Percentiles rank a stretch among this genome's conserved stretches.
Conservation (phyloP, 2,797 vertebrate genomes). For the Cynodonichthys magdalenae region DNA sequence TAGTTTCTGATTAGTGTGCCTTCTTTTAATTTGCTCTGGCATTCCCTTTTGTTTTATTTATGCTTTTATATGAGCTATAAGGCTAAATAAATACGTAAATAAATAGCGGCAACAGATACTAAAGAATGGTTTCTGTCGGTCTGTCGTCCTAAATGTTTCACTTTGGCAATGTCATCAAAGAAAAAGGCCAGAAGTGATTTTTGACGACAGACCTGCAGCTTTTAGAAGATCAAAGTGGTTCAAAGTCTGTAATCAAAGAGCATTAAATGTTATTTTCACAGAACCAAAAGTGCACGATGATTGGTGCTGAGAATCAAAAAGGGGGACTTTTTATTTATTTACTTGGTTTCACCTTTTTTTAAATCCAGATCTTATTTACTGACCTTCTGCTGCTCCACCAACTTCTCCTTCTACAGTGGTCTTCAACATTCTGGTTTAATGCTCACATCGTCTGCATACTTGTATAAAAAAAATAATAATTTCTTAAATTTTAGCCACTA, state of each 20-base stretch:
- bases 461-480: no score
- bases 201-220: conserved; percentile 1
- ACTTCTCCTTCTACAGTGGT: neutral
- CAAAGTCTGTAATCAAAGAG: conserved; percentile 30
- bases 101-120: no score
- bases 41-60: no score
- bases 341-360: neutral
- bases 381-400: neutral
- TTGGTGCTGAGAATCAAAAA: conserved; percentile 10
- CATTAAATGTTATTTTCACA: conserved; percentile 21
- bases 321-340: neutral
- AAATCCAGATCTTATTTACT: neutral
- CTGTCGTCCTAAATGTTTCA: neutral
- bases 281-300: conserved; percentile 17
- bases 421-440: neutral
- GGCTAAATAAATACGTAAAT: no score
- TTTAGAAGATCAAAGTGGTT: conserved; percentile 39
- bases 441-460: no score
- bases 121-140: no score
- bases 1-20: no score
- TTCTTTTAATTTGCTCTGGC: no score
- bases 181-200: conserved; percentile 2
- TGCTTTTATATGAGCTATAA: no score
- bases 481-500: no score
- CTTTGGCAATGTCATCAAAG: no score